Evolutionary conservation across 1,140 invertebrate species (phyloP), one percentile per base, ranked within the genome.

Genomic region (Trinorchestia longiramus): DNA sequence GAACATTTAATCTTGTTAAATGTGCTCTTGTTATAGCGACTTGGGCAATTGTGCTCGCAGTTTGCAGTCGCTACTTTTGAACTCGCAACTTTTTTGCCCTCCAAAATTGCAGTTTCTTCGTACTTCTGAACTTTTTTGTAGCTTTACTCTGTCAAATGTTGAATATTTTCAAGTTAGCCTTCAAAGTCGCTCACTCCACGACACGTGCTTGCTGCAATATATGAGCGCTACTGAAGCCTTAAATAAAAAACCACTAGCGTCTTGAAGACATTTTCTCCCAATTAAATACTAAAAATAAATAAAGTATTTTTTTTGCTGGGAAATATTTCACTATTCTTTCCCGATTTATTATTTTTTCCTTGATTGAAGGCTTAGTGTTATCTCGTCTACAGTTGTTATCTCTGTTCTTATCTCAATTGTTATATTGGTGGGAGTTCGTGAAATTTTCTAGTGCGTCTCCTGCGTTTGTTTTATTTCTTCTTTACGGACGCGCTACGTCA

Each of bases 1-100:
- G 62, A 77, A 77, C 15, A 77, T 77, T 77, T 77, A 77, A 77
- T 77, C 62, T 77, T 77, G 62, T 77, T 77, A 77, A 77, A 77
- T 77, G 15, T 77, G 11, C 62, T 77, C 62, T 77, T 77, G 62
- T 77, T 77, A 77, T 77, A 28, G 62, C 62, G 62, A 15, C 62
- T 77, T 77, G 15, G 15, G 15, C 15, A 77, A 77, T 77, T 77
- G 62, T 77, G 15, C 36, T 77, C 62, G 62, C 36, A 77, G 62
- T 77, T 77, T 77, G 62, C 28, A 28, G 62, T 77, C 62, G 15
- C 36, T 77, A 23, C 15, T 77, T 77, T 77, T 28, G 62, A 36
- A 28, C 62, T 15, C 62, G 15, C 62, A 77, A 77, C 15, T 77
- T 77, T 77, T 36, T 19, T 36, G 28, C 1, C 47, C 15, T 23